Evolutionary conservation across 1,140 invertebrate genomes (phyloP), one percentile per base, ranked within the genome.

Genomic region (Kradibia gibbosae): DNA sequence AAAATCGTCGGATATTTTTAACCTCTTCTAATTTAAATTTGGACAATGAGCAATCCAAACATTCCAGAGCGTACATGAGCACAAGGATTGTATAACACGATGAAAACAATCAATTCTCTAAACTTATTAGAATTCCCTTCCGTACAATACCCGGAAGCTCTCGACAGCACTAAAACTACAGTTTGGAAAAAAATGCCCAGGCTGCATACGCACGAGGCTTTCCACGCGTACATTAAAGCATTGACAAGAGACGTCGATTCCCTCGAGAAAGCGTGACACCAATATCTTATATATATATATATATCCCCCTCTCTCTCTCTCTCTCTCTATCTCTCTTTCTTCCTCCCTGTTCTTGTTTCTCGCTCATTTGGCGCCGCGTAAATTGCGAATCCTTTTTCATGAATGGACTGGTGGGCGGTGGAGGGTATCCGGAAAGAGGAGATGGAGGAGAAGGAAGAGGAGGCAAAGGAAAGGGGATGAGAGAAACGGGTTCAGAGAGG

Each of bases 381-480:
- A 82, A 82, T 82, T 82, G 75, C 81, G 55, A 76, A 78, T 73
- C 55, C 55, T 55, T 60, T 79, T 82, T 82, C 71, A 82, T 85
- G 82, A 85, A 85, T 85, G 85, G 77, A 55, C 72, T 48, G 67
- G 60, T 50, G 77, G 74, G 50, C 70, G 45, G 42, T 48, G 57
- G 62, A 45, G 55, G n/a, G 55, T 20, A n/a, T 36, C 42, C 57
- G 36, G 34, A 20, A 57, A 22, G 13, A n/a, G 45, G 42, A 48
- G 57, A 17, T 28, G 60, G 50, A 62, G 45, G 42, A 55, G 57
- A 45, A 45, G 55, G n/a, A 36, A 10, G 36, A 39, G n/a, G 50
- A 34, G 34, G 25, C 42, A 22, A 17, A n/a, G 45, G 42, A 48
- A 45, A 17, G 28, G 60, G 62, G 39, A 53, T 1, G 60, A 53